Evolutionary conservation across 2,888 invertebrate genomes (phyloP), one percentile per base, ranked within the genome.

Genomic region (Lasioglossum villosulum): DNA sequence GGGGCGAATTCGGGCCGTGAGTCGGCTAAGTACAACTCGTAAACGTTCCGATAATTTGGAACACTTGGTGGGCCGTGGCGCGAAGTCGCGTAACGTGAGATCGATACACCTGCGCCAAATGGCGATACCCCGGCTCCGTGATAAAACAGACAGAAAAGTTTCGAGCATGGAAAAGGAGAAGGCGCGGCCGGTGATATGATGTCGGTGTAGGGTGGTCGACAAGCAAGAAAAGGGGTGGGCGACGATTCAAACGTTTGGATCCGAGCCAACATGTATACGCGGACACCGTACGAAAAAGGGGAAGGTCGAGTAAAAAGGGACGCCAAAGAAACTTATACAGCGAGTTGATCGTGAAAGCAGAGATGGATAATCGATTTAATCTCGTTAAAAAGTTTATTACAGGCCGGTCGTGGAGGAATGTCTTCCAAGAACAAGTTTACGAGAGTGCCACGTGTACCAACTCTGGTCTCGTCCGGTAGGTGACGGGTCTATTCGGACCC

Each of bases 181-280:
- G 42, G 68, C 52, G 27, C 59, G 27, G 59, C 14, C n/a, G 73
- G 52, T 78, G 86, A 86, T 86, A 82, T 73, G 79, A 86, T 82
- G 79, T 82, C 86, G 72, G 80, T 30, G 30, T 30, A 30, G 59
- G 59, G 14, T 30, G 59, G 59, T 16, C 27, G 59, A 16, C 66
- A 66, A 34, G 34, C 19, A 66, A 34, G 68, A 34, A 56, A 56
- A 23, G 39, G 39, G 12, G 66, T 19, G 72, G 45, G 56, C 73
- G 34, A 71, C 75, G 79, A 86, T 86, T 86, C 86, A 79, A 86
- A 86, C 86, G 76, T 45, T 86, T 86, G 86, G 86, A 86, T 52
- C 52, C 23, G 42, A 10, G 77, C 86, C 86, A 86, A 75, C 42
- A 59, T 16, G 78, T 59, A 45, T 75, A 82, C 74, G 74, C 74